Conservation (phyloP, 1,140 invertebrate genomes). For the Drosophila tristis region DNA sequence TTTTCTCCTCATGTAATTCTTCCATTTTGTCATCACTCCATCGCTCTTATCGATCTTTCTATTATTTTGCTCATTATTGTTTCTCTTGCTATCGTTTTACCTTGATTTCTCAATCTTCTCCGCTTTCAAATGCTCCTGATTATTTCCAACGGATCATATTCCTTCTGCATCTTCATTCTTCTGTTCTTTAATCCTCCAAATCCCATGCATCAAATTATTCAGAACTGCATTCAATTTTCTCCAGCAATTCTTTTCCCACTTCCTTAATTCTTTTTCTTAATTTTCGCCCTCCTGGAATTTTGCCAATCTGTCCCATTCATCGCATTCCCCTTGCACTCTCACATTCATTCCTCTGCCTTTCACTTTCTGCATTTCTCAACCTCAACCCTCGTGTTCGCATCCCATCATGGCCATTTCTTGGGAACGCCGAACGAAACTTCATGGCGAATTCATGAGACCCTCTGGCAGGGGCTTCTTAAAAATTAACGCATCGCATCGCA, state of each 20-base stretch:
- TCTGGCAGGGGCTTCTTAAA: conserved; percentile 48
- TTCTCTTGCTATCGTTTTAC: no score
- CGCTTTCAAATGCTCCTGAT: no score
- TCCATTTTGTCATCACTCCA: no score
- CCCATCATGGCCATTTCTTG: not conserved
- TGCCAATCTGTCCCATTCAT: conserved; percentile 1
- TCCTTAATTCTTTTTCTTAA: conserved; percentile 6
- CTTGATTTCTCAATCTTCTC: no score
- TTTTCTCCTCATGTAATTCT: no score
- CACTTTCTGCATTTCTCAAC: conserved; percentile 11
- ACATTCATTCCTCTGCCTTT: conserved; percentile 3
- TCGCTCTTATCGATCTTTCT: no score
- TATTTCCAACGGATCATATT: no score
- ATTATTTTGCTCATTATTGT: no score
- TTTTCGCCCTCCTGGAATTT: conserved; percentile 33
- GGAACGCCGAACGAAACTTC: conserved; percentile 2
- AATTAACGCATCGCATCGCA: conserved; percentile 65
- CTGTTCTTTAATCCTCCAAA: no score
- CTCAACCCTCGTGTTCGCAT: conserved; percentile 10
- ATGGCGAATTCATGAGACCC: conserved; percentile 44
- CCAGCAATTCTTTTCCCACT: conserved; percentile 6
- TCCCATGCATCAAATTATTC: not conserved
- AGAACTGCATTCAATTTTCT: not conserved
- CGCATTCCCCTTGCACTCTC: conserved; percentile 4
- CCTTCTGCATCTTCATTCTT: no score